A percentile compares a stretch with the other conserved stretches of the same genome.
Evolutionary conservation across 1,140 invertebrate species (phyloP).

Genomic region (Heliconius hewitsoni): DNA sequence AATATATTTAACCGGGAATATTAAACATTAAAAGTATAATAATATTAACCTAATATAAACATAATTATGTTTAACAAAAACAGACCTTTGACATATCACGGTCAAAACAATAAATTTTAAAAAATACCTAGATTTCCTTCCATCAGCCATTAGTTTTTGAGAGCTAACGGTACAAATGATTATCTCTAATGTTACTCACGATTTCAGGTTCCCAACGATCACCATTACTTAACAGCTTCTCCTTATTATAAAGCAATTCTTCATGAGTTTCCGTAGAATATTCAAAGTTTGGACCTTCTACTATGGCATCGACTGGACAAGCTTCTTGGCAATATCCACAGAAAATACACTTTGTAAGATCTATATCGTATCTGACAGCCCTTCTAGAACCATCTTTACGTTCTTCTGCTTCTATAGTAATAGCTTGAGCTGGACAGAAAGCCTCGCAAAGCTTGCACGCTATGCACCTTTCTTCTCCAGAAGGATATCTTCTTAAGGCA

Average conservation of each 20-base stretch:
- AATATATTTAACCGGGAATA: too few species aligned
- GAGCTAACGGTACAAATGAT: constrained; percentile 95
- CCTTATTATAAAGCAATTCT: constrained; percentile 99
- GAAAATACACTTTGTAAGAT: constrained; percentile 70
- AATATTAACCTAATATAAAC: too few species aligned
- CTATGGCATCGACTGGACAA: constrained; percentile 99
- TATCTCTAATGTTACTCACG: constrained; percentile 97
- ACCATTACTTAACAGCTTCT: constrained; percentile 97
- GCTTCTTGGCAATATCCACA: constrained; percentile 87
- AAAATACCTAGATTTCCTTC: too few species aligned
- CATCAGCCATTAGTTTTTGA: too few species aligned
- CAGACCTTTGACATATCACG: too few species aligned
- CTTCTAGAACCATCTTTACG: constrained; percentile 59
- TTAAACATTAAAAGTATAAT: too few species aligned
- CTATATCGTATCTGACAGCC: constrained; percentile 65
- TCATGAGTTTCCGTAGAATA: constrained; percentile 99
- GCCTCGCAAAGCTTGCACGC: constrained; percentile 99
- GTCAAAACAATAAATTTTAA: too few species aligned
- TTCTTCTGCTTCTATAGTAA: constrained; percentile 71
- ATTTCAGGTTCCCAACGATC: constrained; percentile 99
- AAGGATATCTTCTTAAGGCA: constrained; percentile 96
- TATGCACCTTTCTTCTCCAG: constrained; percentile 98
- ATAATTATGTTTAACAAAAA: too few species aligned
- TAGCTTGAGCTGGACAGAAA: constrained; percentile 86
- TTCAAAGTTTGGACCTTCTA: constrained; percentile 99